phyloP scores from a whole-genome alignment of 30 jellyfish, hydroid and myxozoan species.

The Cassiopea andromeda region DNA sequence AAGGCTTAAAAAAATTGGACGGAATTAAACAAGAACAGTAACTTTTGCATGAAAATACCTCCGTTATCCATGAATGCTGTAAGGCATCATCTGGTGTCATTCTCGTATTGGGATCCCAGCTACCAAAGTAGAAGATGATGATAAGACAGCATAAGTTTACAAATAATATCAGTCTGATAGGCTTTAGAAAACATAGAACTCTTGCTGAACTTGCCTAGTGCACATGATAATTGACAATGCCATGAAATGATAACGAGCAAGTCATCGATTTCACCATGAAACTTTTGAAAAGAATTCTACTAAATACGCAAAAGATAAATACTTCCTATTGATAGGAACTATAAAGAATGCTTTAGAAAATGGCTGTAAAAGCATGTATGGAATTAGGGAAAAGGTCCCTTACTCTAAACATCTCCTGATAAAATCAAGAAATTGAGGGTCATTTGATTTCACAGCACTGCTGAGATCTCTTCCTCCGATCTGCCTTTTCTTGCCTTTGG shows the following conservation, averaged over 20 bases:
- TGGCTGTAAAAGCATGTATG: too few relatives aligned
- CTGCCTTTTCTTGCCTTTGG: conserved; percentile 84
- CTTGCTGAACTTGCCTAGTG: neutral
- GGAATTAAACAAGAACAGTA: too few relatives aligned
- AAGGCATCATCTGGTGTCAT: conserved; percentile 96
- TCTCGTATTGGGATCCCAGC: conserved; percentile 96
- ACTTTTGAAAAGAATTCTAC: too few relatives aligned
- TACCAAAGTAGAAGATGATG: neutral
- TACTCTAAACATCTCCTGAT: conserved; percentile 88
- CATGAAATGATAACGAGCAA: too few relatives aligned
- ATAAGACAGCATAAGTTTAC: neutral
- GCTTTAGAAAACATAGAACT: neutral
- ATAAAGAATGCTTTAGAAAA: too few relatives aligned
- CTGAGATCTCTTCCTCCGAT: conserved; percentile 78
- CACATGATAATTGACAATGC: too few relatives aligned
- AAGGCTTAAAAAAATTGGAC: neutral
- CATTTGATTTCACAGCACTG: conserved; percentile 82
- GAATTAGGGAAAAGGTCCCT: conserved; percentile 5
- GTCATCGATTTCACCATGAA: too few relatives aligned
- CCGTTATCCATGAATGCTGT: conserved; percentile 87
- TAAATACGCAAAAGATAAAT: too few relatives aligned
- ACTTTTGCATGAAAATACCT: conserved; percentile 36
- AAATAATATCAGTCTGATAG: neutral
- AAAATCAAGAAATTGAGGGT: conserved; percentile 84
- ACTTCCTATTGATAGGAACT: too few relatives aligned